phyloP scores from a whole-genome alignment of 1,140 invertebrate species.

The Hylyphantes graminicola region DNA sequence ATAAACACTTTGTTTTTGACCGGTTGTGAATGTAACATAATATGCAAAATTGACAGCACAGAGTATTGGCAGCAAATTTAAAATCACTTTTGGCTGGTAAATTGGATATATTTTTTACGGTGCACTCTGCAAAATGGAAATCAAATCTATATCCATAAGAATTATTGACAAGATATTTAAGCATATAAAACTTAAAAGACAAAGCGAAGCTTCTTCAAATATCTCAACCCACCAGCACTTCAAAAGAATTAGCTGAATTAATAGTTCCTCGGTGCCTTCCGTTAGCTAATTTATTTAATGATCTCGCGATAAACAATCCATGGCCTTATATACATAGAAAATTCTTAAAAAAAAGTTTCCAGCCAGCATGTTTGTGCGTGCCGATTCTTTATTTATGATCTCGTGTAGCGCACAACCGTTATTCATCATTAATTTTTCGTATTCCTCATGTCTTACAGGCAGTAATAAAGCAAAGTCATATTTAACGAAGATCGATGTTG shows the following conservation, averaged over 20 bases:
- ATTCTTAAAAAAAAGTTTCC: not conserved
- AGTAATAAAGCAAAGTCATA: slow-evolving; percentile 57
- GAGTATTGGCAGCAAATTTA: too few species aligned
- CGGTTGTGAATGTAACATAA: too few species aligned
- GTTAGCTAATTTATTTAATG: slow-evolving; percentile 41
- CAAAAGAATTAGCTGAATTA: not conserved
- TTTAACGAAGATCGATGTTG: slow-evolving; percentile 56
- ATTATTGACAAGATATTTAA: too few species aligned
- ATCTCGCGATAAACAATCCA: slow-evolving; percentile 37
- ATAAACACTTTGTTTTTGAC: too few species aligned
- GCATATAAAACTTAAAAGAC: too few species aligned
- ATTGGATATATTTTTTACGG: too few species aligned
- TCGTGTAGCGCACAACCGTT: slow-evolving; percentile 25
- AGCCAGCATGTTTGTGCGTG: slow-evolving; percentile 10
- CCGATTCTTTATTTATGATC: slow-evolving; percentile 53
- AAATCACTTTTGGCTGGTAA: too few species aligned
- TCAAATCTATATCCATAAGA: too few species aligned
- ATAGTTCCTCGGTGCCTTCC: slow-evolving; percentile 22
- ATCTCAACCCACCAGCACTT: too few species aligned
- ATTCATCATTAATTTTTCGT: slow-evolving; percentile 55
- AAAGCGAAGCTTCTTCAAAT: too few species aligned
- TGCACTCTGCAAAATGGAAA: too few species aligned
- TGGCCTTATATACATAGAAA: not conserved
- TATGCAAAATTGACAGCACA: too few species aligned
- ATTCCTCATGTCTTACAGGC: slow-evolving; percentile 55